Conservation (phyloP, 2,797 vertebrate genomes). For the Rhinatrema bivittatum region DNA sequence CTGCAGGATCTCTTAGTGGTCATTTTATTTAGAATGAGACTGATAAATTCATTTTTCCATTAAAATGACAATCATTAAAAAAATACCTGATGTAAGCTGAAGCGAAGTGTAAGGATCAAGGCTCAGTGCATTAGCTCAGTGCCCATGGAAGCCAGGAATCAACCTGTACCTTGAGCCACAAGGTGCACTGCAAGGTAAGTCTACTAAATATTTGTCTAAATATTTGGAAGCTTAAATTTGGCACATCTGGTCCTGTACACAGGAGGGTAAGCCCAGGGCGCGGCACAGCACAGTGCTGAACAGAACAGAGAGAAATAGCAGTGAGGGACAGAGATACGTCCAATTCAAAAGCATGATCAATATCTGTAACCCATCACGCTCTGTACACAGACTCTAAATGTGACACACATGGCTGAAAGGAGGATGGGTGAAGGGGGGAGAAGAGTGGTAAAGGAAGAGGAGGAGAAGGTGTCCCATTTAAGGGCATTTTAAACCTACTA, state of each 20-base stretch:
- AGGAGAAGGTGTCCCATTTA: no score
- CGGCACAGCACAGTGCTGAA: slow-evolving; percentile 17
- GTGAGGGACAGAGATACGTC: no score
- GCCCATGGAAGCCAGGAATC: neutral
- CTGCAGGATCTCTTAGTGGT: no score
- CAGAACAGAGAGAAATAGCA: slow-evolving; percentile 10
- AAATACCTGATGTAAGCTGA: slow-evolving; percentile 38
- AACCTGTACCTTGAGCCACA: slow-evolving; percentile 38
- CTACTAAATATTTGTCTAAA: slow-evolving; percentile 23
- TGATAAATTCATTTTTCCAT: slow-evolving; percentile 36
- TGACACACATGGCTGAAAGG: no score
- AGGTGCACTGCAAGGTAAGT: slow-evolving; percentile 25
- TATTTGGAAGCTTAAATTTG: slow-evolving; percentile 35
- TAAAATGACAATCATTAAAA: slow-evolving; percentile 32
- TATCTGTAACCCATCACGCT: no score
- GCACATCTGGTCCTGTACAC: slow-evolving; percentile 34
- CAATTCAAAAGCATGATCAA: no score
- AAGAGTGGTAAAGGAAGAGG: no score
- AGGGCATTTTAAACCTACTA: no score
- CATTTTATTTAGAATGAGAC: no score
- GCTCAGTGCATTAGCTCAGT: fast-evolving
- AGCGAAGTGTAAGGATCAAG: neutral
- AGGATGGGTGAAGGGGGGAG: no score
- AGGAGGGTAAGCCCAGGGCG: no score
- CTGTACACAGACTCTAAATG: no score